Conservation (phyloP, 1,140 invertebrate species). For the Metaphire vulgaris region DNA sequence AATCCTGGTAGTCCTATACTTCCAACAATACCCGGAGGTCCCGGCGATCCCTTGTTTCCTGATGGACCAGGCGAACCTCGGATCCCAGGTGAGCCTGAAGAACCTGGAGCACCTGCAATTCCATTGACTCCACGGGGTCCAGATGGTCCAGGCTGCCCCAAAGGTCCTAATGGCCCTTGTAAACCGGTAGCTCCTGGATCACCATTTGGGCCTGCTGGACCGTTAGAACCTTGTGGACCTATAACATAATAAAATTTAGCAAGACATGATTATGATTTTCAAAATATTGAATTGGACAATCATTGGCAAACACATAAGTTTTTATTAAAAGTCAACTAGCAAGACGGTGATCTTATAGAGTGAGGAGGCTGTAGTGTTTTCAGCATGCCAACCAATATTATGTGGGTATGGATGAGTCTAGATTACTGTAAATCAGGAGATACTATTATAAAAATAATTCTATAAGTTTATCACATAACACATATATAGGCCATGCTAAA, state of each 20-base stretch:
- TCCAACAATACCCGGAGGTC: constrained; percentile 1
- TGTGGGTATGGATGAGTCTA: too few species aligned
- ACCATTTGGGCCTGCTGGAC: background rate
- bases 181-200: background rate
- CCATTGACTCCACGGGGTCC: constrained; percentile 10
- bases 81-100: constrained; percentile 20
- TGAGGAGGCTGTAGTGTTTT: too few species aligned
- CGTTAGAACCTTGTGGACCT: background rate
- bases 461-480: too few species aligned
- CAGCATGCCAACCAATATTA: too few species aligned
- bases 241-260: background rate
- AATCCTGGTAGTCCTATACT: background rate
- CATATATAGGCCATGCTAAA: too few species aligned
- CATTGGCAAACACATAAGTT: too few species aligned
- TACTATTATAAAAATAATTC: too few species aligned
- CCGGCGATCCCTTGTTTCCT: background rate
- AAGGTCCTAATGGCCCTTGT: constrained; percentile 15
- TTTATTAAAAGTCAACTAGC: too few species aligned
- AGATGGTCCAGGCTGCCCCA: background rate
- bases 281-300: too few species aligned
- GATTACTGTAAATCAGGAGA: too few species aligned
- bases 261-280: too few species aligned
- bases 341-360: too few species aligned
- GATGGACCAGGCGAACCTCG: background rate
- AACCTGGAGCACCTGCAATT: constrained; percentile 11